Percentiles rank a stretch among this genome's conserved stretches.
Evolutionary conservation across 92 coral and sea anemone species (phyloP).

Genomic region (Galaxea fascicularis): DNA sequence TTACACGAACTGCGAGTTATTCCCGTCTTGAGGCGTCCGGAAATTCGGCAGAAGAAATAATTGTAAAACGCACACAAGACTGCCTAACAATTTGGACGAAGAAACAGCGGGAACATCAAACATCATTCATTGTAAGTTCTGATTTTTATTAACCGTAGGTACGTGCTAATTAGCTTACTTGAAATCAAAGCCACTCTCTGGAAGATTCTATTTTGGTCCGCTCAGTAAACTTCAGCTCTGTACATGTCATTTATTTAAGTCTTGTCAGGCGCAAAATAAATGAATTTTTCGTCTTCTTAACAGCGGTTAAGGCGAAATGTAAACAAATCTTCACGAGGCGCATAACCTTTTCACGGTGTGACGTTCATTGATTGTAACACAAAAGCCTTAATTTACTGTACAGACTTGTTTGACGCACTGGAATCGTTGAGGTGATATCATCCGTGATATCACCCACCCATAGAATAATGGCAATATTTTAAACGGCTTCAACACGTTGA

Average conservation of each 20-base stretch:
- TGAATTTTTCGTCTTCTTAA: conserved; percentile 75
- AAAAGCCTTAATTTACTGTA: conserved; percentile 31
- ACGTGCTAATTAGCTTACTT: conserved; percentile 34
- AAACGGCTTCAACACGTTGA: background rate
- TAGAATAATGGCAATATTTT: conserved; percentile 1
- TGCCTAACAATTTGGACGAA: conserved; percentile 2
- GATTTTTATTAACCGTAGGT: conserved; percentile 2
- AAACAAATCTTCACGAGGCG: conserved; percentile 58
- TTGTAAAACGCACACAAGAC: background rate
- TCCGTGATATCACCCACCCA: conserved; percentile 23
- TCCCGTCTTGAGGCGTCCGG: conserved; percentile 4
- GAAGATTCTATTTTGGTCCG: conserved; percentile 78
- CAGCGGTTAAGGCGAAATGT: conserved; percentile 65
- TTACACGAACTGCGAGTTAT: conserved; percentile 16
- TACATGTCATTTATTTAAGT: conserved; percentile 77
- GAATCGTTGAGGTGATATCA: conserved; percentile 2
- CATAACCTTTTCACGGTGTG: conserved; percentile 43
- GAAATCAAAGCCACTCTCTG: conserved; percentile 17
- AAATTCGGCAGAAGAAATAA: conserved; percentile 38
- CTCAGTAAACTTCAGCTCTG: conserved; percentile 50
- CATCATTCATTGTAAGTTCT: background rate
- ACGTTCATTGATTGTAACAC: conserved; percentile 58
- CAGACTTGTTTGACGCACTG: conserved; percentile 16
- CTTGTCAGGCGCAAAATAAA: conserved; percentile 67
- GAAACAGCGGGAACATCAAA: conserved; percentile 22